These are phyloP conservation scores for Pagrus major DNA, from an alignment of 2,113 vertebrate species.

Conservation along the genomic window DNA sequence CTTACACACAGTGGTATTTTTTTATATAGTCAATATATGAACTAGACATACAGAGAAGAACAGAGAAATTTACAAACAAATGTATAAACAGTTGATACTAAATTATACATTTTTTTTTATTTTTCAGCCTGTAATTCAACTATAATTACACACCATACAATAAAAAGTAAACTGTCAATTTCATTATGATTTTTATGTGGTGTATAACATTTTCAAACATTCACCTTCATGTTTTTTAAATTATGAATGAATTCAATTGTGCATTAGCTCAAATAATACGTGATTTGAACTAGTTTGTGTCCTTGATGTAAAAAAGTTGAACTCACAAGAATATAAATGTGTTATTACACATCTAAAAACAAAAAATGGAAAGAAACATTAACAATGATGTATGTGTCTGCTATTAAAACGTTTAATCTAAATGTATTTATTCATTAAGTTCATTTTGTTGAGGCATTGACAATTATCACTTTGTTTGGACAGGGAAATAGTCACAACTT, in stretches of 20 bases:
- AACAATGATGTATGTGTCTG: too few relatives aligned
- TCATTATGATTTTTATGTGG: neutral
- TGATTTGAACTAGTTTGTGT: neutral
- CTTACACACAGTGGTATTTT: neutral
- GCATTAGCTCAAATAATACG: neutral
- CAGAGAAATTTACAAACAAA: neutral
- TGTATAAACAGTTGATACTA: neutral
- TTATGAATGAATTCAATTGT: neutral
- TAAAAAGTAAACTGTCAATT: neutral
- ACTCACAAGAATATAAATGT: neutral
- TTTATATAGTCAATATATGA: neutral
- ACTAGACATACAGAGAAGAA: neutral
- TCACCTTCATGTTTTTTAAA: neutral
- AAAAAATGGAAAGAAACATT: neutral
- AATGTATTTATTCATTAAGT: neutral
- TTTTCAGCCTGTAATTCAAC: neutral
- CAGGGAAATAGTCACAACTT: neutral
- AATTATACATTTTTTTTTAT: neutral
- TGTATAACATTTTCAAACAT: neutral
- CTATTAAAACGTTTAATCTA: neutral
- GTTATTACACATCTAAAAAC: neutral
- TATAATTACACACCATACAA: neutral
- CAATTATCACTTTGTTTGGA: neutral
- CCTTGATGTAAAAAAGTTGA: too few relatives aligned
- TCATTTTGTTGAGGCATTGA: neutral